A percentile compares a stretch with the other conserved stretches of the same genome.
These are phyloP conservation scores for Sebastes steindachneri DNA, from an alignment of 2,797 vertebrate genomes.

Conservation along the genomic window DNA sequence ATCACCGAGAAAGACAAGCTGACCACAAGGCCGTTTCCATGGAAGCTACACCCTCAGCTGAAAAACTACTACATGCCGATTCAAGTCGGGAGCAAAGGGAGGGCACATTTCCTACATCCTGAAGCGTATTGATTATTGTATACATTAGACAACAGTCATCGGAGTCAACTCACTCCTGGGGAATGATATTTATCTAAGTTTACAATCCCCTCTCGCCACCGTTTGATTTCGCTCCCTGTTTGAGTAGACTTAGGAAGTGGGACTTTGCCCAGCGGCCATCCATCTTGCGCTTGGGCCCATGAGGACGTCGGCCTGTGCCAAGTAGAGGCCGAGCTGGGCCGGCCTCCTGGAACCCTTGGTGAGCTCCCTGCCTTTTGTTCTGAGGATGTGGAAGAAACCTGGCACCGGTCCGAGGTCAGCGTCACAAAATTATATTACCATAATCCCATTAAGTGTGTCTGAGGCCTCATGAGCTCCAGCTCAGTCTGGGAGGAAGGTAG, in stretches of 20 bases:
- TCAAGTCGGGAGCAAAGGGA: conserved; percentile 45
- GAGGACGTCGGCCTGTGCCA: conserved; percentile 73
- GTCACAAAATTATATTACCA: conserved; percentile 86
- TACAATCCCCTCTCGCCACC: conserved; percentile 10
- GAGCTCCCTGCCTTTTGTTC: conserved; percentile 79
- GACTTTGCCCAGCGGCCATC: conserved; percentile 71
- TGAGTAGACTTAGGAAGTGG: conserved; percentile 63
- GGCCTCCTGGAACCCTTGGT: conserved; percentile 68
- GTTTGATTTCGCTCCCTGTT: conserved; percentile 45
- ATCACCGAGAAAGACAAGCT: conserved; percentile 68
- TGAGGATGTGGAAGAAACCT: conserved; percentile 81
- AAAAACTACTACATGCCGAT: conserved; percentile 79
- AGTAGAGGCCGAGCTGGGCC: conserved; percentile 59
- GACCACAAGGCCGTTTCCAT: conserved; percentile 76
- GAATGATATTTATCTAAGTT: conserved; percentile 25
- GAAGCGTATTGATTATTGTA: conserved; percentile 30
- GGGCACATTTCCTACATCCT: conserved; percentile 40
- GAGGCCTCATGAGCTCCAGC: conserved; percentile 78
- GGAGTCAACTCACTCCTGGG: not conserved
- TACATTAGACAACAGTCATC: not conserved
- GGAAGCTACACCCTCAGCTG: conserved; percentile 76
- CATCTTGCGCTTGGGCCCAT: conserved; percentile 67
- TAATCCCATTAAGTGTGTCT: conserved; percentile 88
- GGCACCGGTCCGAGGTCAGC: conserved; percentile 83
- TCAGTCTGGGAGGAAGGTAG: conserved; percentile 67